These are phyloP conservation scores for Reticulitermes speratus DNA, from an alignment of 1,140 invertebrate genomes.

Conservation along the genomic window DNA sequence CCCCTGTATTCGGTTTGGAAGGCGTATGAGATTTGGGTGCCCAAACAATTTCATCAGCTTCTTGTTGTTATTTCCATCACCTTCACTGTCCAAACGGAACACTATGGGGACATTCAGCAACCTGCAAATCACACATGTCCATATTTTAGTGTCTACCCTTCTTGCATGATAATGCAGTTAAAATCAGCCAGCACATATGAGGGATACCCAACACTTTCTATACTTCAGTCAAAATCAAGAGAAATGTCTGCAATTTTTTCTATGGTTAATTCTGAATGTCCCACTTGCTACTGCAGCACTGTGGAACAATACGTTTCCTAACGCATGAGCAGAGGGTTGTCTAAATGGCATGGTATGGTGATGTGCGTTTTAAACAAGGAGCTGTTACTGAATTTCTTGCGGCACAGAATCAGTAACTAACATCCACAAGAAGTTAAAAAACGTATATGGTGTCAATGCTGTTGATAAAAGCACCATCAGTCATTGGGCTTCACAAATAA, in stretches of 20 bases:
- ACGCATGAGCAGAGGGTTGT: no score
- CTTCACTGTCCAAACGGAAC: slow-evolving; percentile 53
- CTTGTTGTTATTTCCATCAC: slow-evolving; percentile 55
- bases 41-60: slow-evolving; percentile 55
- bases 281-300: no score
- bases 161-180: background rate
- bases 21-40: slow-evolving; percentile 57
- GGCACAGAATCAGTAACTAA: no score
- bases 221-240: background rate
- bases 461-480: no score
- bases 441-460: no score
- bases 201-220: background rate
- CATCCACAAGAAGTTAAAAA: no score
- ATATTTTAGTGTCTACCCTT: background rate
- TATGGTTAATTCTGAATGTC: no score
- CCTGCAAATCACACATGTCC: slow-evolving; percentile 32
- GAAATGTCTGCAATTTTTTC: background rate
- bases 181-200: background rate
- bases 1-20: slow-evolving; percentile 58
- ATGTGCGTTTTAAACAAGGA: no score
- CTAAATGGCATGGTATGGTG: no score
- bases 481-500: no score
- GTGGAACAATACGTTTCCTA: no score
- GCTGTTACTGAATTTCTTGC: no score
- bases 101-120: slow-evolving; percentile 58